Base-by-base conservation (phyloP, 2,888 invertebrate genomes). In the Trichopria drosophilae region DNA sequence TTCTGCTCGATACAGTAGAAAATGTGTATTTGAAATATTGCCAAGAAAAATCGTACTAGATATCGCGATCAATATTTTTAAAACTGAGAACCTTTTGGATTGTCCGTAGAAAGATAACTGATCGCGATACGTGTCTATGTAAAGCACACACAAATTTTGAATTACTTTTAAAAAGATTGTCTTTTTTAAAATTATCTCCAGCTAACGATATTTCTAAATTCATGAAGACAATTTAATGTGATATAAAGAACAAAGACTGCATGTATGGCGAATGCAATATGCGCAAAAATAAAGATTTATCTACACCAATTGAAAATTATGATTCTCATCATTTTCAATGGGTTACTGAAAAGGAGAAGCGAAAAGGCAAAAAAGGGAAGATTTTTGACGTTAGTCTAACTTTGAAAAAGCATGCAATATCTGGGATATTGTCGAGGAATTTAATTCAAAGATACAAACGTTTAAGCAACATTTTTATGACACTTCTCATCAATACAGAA, bases 121-220 rank as follows among this genome's bases (percentile, higher is more conserved):
- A 35, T 19, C 50, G 55, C 5, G 55, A 55, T 42, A 55, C 45
- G 3, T 51, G 51, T 40, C 12, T 53, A 42, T 53, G 44, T 22
- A 53, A 26, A 40, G 34, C 12, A 34, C 55, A 51, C 20, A 32
- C 47, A 5, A 55, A 51, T 36, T 55, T 55, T 45, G 40, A 55
- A 26, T 26, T 44, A 7, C 20, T 43, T 26, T 9, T 16, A n/a
- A 50, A 53, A 23, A 39, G 39, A 23, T 39, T 53, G 4, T 39
- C 37, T 0, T 3, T 22, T 3, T 23, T 45, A 1, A 53, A 49
- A 49, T 18, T 53, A 6, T 31, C 45, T 1, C 15, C 43, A 7
- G 16, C 12, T 2, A 53, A 20, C 16, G n/a, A n/a, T n/a, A n/a
- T n/a, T n/a, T n/a, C n/a, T n/a, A n/a, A n/a, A n/a, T n/a, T n/a